Conservation (phyloP, 1,140 invertebrate genomes). For the Aricia agestis region DNA sequence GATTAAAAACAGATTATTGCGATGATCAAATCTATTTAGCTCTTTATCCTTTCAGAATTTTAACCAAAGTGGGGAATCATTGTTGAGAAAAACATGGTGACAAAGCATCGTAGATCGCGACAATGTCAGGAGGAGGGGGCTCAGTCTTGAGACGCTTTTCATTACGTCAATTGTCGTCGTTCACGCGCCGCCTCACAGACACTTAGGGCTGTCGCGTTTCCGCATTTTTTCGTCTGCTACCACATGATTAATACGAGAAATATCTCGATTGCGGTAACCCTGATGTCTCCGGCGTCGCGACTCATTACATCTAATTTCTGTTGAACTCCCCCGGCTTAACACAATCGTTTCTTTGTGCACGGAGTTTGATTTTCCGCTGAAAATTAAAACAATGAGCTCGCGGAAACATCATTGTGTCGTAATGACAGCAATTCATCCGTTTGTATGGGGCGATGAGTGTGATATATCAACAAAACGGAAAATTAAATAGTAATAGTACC, state of each 20-base stretch:
- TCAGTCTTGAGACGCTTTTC: slow-evolving; percentile 11
- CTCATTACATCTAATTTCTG: not conserved
- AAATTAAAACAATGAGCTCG: not conserved
- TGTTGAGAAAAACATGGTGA: not conserved
- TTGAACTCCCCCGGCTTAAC: not conserved
- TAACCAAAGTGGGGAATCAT: not conserved
- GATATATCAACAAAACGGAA: not conserved
- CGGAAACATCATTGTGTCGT: not conserved
- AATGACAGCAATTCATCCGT: not conserved
- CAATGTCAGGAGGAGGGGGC: not conserved
- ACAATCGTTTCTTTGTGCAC: not conserved
- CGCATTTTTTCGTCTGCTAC: not conserved
- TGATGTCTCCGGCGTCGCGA: not conserved
- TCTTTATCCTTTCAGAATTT: no score
- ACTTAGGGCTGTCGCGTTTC: not conserved
- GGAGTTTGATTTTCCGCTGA: not conserved
- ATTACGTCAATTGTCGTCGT: slow-evolving; percentile 12
- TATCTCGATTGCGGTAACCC: not conserved
- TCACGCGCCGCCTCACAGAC: not conserved
- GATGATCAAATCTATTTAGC: no score
- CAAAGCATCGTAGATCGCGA: not conserved
- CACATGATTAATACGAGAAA: no score
- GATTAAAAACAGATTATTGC: no score
- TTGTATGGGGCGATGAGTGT: not conserved
- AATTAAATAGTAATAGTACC: no score